Percentiles rank a stretch among this genome's conserved stretches.
phyloP scores from a whole-genome alignment of 2,888 invertebrate species.

The Calliopum simillimum region DNA sequence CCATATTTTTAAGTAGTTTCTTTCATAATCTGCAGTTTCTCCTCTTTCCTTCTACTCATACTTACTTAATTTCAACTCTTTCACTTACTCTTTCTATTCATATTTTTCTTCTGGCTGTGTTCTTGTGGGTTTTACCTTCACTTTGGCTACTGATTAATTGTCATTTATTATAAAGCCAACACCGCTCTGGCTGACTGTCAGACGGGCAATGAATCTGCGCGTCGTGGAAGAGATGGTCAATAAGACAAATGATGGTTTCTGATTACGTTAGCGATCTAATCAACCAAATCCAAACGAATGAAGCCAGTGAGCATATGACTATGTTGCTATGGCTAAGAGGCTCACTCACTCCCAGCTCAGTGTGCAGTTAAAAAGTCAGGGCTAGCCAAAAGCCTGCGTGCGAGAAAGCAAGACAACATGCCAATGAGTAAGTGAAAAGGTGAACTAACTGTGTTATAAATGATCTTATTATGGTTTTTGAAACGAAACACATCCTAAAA shows the following conservation, averaged over 20 bases:
- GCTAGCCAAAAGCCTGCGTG: not conserved
- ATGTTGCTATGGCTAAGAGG: not conserved
- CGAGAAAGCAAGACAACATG: not conserved
- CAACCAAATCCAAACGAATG: slow-evolving; percentile 36
- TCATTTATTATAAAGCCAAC: slow-evolving; percentile 55
- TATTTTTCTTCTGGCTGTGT: slow-evolving; percentile 13
- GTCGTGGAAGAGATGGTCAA: slow-evolving; percentile 27
- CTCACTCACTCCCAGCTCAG: not conserved
- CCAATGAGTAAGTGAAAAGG: slow-evolving; percentile 33
- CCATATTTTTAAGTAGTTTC: too few species aligned
- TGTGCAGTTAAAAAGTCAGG: too few species aligned
- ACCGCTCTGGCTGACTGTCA: slow-evolving; percentile 9
- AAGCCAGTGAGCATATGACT: slow-evolving; percentile 15
- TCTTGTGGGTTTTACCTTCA: slow-evolving; percentile 16
- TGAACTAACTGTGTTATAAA: slow-evolving; percentile 59
- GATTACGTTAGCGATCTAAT: slow-evolving; percentile 48
- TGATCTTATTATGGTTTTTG: slow-evolving; percentile 62
- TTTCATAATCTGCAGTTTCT: not conserved
- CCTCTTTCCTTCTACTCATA: not conserved
- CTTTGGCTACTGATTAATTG: slow-evolving; percentile 58
- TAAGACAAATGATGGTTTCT: slow-evolving; percentile 45
- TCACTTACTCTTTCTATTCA: slow-evolving; percentile 3
- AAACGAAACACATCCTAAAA: slow-evolving; percentile 59
- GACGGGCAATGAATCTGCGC: slow-evolving; percentile 35
- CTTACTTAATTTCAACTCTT: not conserved